Percentiles rank a stretch among this genome's conserved stretches.
Conservation (phyloP, 2,113 vertebrate species). For the Daphoenositta chrysoptera region DNA sequence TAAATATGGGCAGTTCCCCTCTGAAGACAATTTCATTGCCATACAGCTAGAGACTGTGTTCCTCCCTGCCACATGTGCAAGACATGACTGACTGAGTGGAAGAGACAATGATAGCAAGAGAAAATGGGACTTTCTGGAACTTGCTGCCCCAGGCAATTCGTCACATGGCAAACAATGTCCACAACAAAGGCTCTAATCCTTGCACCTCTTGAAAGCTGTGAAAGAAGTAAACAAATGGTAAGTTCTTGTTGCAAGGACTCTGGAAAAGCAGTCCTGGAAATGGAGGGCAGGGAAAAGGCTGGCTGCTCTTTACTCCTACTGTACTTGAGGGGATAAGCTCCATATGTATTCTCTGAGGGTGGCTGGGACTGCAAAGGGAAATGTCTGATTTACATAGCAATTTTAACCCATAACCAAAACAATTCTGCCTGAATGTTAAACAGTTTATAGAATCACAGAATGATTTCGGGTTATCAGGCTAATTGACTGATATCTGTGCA, state of each 20-base stretch:
- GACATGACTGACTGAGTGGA: neutral
- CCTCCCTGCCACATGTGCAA: neutral
- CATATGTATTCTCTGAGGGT: fast-evolving
- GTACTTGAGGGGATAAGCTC: neutral
- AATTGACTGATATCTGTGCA: neutral
- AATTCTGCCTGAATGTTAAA: neutral
- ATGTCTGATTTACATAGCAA: neutral
- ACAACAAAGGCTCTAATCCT: neutral
- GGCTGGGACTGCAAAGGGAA: neutral
- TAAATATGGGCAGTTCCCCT: neutral
- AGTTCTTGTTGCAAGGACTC: neutral
- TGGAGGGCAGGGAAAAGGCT: neutral
- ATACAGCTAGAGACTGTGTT: neutral
- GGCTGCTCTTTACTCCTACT: neutral
- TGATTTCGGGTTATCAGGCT: neutral
- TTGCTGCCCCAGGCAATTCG: neutral
- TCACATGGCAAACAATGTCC: neutral
- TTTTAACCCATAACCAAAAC: neutral
- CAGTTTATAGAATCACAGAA: neutral
- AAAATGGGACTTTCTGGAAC: neutral
- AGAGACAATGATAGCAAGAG: neutral
- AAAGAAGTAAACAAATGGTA: neutral
- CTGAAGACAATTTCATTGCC: neutral
- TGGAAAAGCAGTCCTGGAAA: neutral
- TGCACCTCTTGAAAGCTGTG: neutral